Conservation (phyloP, 2,888 invertebrate genomes). For the Himalopsyche tibetana region DNA sequence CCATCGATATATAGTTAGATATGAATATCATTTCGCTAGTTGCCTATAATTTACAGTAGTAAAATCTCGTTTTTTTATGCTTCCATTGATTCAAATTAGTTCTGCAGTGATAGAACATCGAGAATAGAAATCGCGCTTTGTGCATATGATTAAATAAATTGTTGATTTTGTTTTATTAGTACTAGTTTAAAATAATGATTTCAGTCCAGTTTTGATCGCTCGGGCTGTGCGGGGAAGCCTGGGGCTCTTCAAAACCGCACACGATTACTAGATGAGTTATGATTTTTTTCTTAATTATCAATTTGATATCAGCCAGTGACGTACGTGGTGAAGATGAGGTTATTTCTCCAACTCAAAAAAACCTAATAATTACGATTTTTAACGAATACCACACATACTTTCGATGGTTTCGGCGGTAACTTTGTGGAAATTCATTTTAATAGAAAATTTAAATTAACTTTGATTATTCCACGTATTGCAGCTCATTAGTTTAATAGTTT, state of each 20-base stretch:
- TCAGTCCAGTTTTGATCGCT: conserved; percentile 40
- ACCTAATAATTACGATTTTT: no score
- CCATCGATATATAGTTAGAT: not conserved
- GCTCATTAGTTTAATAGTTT: no score
- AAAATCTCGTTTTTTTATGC: not conserved
- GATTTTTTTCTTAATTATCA: conserved; percentile 43
- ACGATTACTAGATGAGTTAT: conserved; percentile 40
- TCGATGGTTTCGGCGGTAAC: no score
- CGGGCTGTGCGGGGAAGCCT: conserved; percentile 15
- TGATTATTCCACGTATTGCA: no score
- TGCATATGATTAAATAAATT: conserved; percentile 42
- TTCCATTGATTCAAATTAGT: conserved; percentile 6
- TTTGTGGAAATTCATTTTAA: no score
- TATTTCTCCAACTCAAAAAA: no score
- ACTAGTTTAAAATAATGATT: conserved; percentile 37
- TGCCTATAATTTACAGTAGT: conserved; percentile 35
- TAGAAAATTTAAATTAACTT: no score
- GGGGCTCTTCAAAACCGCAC: conserved; percentile 37
- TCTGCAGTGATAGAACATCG: conserved; percentile 18
- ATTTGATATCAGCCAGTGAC: conserved; percentile 22
- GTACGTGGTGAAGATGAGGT: not conserved
- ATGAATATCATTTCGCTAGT: conserved; percentile 11
- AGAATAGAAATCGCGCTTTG: conserved; percentile 27
- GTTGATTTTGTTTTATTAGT: conserved; percentile 42
- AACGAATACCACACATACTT: no score